phyloP scores from a whole-genome alignment of 2,113 vertebrate genomes.

The Chitala chitala region DNA sequence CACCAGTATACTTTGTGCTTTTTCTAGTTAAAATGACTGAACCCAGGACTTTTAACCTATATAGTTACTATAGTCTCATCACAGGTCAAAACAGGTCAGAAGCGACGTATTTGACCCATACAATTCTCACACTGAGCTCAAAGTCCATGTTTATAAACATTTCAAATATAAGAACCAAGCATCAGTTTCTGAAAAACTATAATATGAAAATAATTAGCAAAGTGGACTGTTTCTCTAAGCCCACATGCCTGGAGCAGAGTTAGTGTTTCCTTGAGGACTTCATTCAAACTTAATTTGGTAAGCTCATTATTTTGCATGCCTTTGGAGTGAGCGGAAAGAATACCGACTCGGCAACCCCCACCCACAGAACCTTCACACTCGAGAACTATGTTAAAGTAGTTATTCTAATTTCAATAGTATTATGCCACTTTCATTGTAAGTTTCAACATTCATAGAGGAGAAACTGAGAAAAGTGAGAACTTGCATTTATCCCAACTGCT shows the following conservation, averaged over 20 bases:
- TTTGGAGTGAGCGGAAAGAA: constrained; percentile 16
- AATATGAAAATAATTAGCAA: constrained; percentile 30
- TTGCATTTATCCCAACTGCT: too few species aligned
- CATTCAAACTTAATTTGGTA: constrained; percentile 31
- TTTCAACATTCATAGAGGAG: too few species aligned
- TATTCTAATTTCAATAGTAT: constrained; percentile 24
- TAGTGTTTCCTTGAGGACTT: constrained; percentile 24
- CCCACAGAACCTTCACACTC: background rate
- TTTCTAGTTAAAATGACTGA: background rate
- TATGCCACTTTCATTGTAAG: too few species aligned
- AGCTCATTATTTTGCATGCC: constrained; percentile 33
- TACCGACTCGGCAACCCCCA: background rate
- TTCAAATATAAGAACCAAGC: constrained; percentile 14
- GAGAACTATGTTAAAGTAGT: constrained; percentile 19
- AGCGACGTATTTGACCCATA: background rate
- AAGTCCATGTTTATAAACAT: constrained; percentile 8
- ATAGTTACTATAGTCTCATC: constrained; percentile 4
- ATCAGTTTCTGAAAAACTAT: constrained; percentile 22
- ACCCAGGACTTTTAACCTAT: background rate
- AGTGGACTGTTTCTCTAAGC: constrained; percentile 27
- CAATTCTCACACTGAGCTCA: background rate
- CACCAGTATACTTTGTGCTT: background rate
- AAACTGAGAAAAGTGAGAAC: too few species aligned
- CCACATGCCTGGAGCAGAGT: constrained; percentile 20
- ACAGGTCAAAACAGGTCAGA: background rate